A percentile compares a stretch with the other conserved stretches of the same genome.
phyloP scores from a whole-genome alignment of 2,888 invertebrate genomes.

The Caenorhabditis wallacei region DNA sequence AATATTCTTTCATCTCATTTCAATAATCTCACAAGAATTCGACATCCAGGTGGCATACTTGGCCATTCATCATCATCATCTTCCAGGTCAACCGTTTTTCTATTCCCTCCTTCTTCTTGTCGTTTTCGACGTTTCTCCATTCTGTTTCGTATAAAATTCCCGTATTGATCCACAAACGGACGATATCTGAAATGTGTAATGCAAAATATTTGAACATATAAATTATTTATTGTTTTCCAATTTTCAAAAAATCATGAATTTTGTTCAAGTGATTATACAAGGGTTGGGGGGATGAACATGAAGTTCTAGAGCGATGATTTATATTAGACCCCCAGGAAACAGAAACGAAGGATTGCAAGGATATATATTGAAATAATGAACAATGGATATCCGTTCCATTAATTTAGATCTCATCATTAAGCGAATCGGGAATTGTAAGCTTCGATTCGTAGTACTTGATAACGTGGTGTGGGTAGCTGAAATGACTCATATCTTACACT shows the following conservation, averaged over 20 bases:
- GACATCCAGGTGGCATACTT: constrained; percentile 31
- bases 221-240: constrained; percentile 32
- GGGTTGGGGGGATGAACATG: no score
- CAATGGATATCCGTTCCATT: constrained; percentile 3
- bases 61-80: constrained; percentile 60
- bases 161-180: constrained; percentile 57
- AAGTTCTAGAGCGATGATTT: no score
- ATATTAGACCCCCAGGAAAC: no score
- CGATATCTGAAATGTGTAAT: constrained; percentile 49
- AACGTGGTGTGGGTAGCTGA: constrained; percentile 62
- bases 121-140: constrained; percentile 45
- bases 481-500: constrained; percentile 22
- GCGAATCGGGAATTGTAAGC: constrained; percentile 21
- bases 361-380: neutral
- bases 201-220: neutral
- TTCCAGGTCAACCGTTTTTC: constrained; percentile 7
- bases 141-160: constrained; percentile 25
- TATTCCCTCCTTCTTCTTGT: constrained; percentile 24
- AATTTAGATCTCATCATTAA: constrained; percentile 17
- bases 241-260: neutral
- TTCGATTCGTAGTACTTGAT: constrained; percentile 64
- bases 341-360: no score
- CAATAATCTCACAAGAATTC: constrained; percentile 23
- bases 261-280: neutral
- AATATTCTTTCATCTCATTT: neutral